Evolutionary conservation across 2,797 vertebrate genomes (phyloP).

Genomic region (Acrossocheilus wenchowensis): DNA sequence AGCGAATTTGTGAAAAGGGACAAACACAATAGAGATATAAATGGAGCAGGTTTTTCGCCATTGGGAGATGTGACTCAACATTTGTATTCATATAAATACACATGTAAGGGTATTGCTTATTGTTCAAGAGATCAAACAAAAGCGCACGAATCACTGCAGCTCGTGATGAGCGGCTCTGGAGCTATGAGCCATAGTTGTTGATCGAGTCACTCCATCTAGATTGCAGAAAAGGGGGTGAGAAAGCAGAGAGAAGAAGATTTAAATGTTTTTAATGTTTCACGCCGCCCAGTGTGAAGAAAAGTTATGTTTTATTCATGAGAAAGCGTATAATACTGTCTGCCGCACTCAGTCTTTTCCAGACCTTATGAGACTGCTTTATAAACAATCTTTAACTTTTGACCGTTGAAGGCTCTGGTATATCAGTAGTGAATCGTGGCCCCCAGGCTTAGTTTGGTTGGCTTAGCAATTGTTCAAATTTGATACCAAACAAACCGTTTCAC

Average conservation of each 20-base stretch:
- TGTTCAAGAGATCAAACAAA: slow-evolving; percentile 33
- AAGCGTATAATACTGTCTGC: background rate
- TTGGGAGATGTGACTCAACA: slow-evolving; percentile 6
- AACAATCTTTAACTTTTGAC: slow-evolving; percentile 24
- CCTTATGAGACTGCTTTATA: slow-evolving; percentile 12
- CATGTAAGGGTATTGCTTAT: background rate
- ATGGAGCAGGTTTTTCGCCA: slow-evolving; percentile 9
- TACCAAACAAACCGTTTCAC: background rate
- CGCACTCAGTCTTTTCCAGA: background rate
- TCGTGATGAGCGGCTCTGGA: background rate
- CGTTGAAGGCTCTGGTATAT: background rate
- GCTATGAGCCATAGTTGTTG: background rate
- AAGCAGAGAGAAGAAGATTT: slow-evolving; percentile 16
- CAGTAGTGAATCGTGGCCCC: background rate
- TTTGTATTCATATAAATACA: slow-evolving; percentile 25
- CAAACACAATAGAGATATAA: slow-evolving; percentile 38
- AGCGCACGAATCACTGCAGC: background rate
- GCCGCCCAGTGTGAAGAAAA: slow-evolving; percentile 4
- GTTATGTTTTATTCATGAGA: slow-evolving; percentile 52
- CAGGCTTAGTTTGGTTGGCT: background rate
- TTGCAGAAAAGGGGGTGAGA: background rate
- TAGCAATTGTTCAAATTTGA: background rate
- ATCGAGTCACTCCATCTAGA: background rate
- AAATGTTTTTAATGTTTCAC: slow-evolving; percentile 44
- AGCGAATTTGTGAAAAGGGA: slow-evolving; percentile 39